Evolutionary conservation across 37 sponge, comb jelly and placozoan genomes (phyloP).

Genomic region (Crambe crambe): DNA sequence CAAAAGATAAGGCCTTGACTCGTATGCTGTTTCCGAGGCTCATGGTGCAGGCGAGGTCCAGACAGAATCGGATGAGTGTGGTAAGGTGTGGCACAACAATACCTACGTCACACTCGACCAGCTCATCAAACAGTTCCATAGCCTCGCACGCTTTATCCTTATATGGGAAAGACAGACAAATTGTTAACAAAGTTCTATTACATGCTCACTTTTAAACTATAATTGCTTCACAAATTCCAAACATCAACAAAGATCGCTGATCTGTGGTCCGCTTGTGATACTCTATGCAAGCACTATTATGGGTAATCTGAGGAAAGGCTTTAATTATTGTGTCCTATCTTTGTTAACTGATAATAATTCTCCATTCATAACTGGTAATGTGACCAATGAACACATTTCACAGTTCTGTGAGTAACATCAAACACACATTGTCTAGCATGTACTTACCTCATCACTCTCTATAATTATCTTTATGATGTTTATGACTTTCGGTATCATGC

Average conservation of each 20-base stretch:
- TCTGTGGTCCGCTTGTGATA: no score
- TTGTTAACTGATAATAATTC: no score
- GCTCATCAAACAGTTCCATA: conserved; percentile 97
- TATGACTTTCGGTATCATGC: conserved; percentile 66
- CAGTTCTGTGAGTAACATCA: no score
- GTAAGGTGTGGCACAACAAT: conserved; percentile 74
- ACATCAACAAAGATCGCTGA: no score
- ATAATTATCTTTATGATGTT: conserved; percentile 44
- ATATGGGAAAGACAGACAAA: not conserved
- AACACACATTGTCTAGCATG: no score
- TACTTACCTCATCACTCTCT: conserved; percentile 59
- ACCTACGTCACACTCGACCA: conserved; percentile 89
- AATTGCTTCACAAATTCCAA: no score
- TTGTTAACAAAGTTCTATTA: no score
- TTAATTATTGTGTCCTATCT: no score
- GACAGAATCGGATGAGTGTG: conserved; percentile 74
- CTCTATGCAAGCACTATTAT: not conserved
- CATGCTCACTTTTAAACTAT: no score
- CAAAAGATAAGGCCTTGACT: conserved; percentile 84
- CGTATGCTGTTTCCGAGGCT: conserved; percentile 71
- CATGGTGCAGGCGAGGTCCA: conserved; percentile 71
- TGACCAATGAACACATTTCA: no score
- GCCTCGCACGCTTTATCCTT: conserved; percentile 93
- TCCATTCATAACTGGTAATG: no score
- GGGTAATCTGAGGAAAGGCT: no score